These are phyloP conservation scores for Buathra laborator DNA, from an alignment of 2,888 invertebrate genomes.

Conservation along the genomic window DNA sequence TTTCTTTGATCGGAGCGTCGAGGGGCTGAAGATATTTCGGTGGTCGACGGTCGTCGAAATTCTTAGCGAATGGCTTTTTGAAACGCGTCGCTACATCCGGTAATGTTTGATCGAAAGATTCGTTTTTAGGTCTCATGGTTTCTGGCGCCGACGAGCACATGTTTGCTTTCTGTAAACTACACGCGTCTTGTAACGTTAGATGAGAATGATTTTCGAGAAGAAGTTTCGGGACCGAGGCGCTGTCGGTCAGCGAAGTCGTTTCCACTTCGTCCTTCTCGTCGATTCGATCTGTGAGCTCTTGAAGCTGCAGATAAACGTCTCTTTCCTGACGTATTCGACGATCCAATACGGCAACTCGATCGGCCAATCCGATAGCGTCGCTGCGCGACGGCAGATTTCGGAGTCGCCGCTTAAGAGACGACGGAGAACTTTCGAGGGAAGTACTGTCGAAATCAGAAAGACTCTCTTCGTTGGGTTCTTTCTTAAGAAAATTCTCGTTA, in stretches of 20 bases:
- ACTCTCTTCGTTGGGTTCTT: conserved; percentile 25
- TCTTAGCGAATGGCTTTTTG: conserved; percentile 28
- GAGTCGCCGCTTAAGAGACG: conserved; percentile 72
- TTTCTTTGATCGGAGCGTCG: conserved; percentile 26
- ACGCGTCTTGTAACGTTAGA: conserved; percentile 58
- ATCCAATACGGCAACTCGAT: conserved; percentile 64
- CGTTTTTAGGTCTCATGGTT: conserved; percentile 46
- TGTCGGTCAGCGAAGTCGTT: conserved; percentile 36
- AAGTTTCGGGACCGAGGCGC: conserved; percentile 17
- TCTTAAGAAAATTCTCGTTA: background rate
- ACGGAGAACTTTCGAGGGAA: conserved; percentile 71
- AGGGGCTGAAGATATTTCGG: conserved; percentile 44
- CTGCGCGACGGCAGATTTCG: conserved; percentile 70
- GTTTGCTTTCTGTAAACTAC: conserved; percentile 72
- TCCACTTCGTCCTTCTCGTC: conserved; percentile 76
- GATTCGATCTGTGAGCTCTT: conserved; percentile 68
- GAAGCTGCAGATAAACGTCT: conserved; percentile 70
- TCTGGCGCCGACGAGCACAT: conserved; percentile 63
- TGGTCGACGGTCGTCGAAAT: conserved; percentile 53
- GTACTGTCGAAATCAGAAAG: conserved; percentile 37
- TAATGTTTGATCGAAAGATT: conserved; percentile 9
- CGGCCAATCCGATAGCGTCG: conserved; percentile 62
- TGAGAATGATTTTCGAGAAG: background rate
- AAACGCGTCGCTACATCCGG: background rate
- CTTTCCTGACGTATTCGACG: conserved; percentile 71